Conservation (phyloP, 2,888 invertebrate species). For the Gastrophysa polygoni region DNA sequence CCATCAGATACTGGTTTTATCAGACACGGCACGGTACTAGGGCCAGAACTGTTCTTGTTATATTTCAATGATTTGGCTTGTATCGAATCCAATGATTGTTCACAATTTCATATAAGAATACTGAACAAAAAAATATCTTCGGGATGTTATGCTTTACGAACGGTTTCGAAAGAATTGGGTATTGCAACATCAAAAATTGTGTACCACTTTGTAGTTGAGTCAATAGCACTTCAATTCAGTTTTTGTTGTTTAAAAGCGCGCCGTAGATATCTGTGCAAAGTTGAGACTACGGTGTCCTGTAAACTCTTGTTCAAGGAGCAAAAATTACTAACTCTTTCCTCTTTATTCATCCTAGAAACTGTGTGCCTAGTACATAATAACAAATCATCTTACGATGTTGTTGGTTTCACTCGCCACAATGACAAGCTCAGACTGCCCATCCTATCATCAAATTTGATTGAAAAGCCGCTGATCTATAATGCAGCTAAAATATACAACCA, state of each 20-base stretch:
- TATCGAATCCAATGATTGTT: not conserved
- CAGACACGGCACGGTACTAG: not conserved
- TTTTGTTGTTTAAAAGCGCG: not conserved
- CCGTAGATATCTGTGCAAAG: slow-evolving; percentile 4
- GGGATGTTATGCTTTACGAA: slow-evolving; percentile 6
- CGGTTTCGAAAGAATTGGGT: slow-evolving; percentile 3
- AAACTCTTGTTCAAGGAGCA: not conserved
- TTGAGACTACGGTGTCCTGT: not conserved
- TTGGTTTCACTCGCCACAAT: not conserved
- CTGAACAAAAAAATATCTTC: not conserved
- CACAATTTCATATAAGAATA: not conserved
- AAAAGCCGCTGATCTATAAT: not conserved
- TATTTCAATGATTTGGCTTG: not conserved
- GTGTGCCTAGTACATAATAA: not conserved
- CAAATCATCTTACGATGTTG: not conserved
- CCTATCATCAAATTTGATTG: not conserved
- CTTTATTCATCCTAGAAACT: not conserved
- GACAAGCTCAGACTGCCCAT: not conserved
- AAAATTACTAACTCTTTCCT: not conserved
- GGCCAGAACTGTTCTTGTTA: not conserved
- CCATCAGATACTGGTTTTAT: not conserved
- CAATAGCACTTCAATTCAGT: slow-evolving; percentile 8
- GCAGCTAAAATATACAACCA: not conserved
- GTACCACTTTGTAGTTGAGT: not conserved
- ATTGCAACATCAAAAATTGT: not conserved